Evolutionary conservation across 2,888 invertebrate genomes (phyloP).

Genomic region (Aporophyla nigra): DNA sequence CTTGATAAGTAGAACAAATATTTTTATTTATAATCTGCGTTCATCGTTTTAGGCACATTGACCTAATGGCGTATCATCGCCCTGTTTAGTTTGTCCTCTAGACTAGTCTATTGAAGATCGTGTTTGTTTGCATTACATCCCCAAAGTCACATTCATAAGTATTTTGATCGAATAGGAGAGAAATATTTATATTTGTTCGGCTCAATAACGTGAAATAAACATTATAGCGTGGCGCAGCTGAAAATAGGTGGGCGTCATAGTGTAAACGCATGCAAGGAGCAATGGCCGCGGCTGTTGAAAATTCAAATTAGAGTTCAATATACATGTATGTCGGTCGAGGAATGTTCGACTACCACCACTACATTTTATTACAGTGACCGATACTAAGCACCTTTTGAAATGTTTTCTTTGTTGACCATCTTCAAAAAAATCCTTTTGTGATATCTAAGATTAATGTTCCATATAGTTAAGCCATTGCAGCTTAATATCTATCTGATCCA

Average conservation of each 20-base stretch:
- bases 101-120: slow-evolving; percentile 57
- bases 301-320: slow-evolving; percentile 72
- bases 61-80: slow-evolving; percentile 47
- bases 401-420: slow-evolving; percentile 1
- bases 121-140: slow-evolving; percentile 71
- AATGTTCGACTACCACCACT: slow-evolving; percentile 48
- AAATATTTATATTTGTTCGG: slow-evolving; percentile 68
- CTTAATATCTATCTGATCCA: not conserved
- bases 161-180: slow-evolving; percentile 68
- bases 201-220: slow-evolving; percentile 76
- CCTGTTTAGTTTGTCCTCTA: slow-evolving; percentile 68
- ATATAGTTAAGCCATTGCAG: not conserved
- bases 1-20: slow-evolving; percentile 53
- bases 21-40: slow-evolving; percentile 34
- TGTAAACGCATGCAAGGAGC: slow-evolving; percentile 79
- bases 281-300: slow-evolving; percentile 78
- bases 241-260: slow-evolving; percentile 87
- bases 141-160: slow-evolving; percentile 76
- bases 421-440: not conserved
- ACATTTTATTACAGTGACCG: slow-evolving; percentile 50
- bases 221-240: slow-evolving; percentile 80
- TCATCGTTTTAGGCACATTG: slow-evolving; percentile 50
- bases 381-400: slow-evolving; percentile 27
- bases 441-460: not conserved
- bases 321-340: slow-evolving; percentile 58